Evolutionary conservation across 2,888 invertebrate species (phyloP).

Genomic region (Erebia epiphron): DNA sequence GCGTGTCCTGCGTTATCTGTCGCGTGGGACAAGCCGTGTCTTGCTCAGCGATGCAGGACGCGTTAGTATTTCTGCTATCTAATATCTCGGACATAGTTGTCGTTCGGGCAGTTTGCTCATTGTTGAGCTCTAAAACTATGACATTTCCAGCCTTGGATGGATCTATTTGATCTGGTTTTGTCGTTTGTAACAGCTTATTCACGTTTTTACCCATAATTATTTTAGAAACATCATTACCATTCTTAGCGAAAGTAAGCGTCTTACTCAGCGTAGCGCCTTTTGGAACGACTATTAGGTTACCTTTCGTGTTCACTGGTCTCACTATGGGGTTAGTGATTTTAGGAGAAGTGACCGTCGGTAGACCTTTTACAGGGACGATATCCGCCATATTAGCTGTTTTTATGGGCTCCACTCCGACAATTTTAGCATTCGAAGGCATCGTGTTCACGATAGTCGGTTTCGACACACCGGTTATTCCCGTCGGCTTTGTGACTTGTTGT

Average conservation of each 20-base stretch:
- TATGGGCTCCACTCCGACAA: conserved; percentile 55
- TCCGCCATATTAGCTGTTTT: conserved; percentile 77
- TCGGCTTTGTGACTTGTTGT: conserved; percentile 57
- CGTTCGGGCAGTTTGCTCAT: conserved; percentile 72
- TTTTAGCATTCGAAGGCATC: conserved; percentile 58
- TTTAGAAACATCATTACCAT: conserved; percentile 76
- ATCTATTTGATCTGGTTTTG: conserved; percentile 66
- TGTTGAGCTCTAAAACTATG: conserved; percentile 75
- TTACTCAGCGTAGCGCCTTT: conserved; percentile 81
- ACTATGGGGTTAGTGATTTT: conserved; percentile 74
- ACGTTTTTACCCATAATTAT: conserved; percentile 80
- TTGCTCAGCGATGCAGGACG: conserved; percentile 51
- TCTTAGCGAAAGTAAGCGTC: conserved; percentile 74
- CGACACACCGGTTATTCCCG: conserved; percentile 62
- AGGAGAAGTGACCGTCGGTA: conserved; percentile 64
- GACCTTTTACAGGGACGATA: conserved; percentile 73
- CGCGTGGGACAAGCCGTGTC: conserved; percentile 51
- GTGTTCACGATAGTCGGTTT: conserved; percentile 60
- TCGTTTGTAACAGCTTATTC: conserved; percentile 71
- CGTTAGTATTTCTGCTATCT: conserved; percentile 59
- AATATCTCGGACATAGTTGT: conserved; percentile 78
- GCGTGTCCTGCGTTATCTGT: conserved; percentile 82
- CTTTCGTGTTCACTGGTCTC: conserved; percentile 74
- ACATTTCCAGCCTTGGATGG: conserved; percentile 72
- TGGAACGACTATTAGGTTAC: conserved; percentile 84